A percentile compares a stretch with the other conserved stretches of the same genome.
Conservation (phyloP, 2,797 vertebrate species). For the Fratercula arctica region DNA sequence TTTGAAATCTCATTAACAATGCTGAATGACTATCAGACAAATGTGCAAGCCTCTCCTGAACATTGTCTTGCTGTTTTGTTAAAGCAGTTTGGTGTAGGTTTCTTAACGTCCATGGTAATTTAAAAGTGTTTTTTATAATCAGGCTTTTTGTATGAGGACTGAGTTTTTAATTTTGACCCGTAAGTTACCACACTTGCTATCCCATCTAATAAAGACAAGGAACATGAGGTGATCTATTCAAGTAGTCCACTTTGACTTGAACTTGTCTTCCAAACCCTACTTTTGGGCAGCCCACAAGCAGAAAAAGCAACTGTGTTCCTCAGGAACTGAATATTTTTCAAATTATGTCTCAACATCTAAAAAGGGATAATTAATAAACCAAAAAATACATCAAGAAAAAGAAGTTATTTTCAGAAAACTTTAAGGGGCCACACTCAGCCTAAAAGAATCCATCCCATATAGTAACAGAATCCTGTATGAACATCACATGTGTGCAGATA, state of each 20-base stretch:
- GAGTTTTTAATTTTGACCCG: neutral
- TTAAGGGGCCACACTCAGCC: neutral
- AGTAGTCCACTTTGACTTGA: neutral
- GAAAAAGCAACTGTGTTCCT: neutral
- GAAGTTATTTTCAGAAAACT: neutral
- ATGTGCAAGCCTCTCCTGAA: neutral
- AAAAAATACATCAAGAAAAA: neutral
- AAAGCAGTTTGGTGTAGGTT: neutral
- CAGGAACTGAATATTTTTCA: neutral
- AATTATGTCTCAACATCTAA: neutral
- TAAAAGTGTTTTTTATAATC: neutral
- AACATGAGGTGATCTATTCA: neutral
- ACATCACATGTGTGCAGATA: neutral
- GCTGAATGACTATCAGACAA: neutral
- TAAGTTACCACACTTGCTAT: neutral
- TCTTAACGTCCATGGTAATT: neutral
- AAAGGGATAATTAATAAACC: neutral
- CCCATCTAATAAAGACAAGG: neutral
- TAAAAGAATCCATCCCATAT: neutral
- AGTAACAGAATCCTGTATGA: neutral
- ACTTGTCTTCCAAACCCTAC: neutral
- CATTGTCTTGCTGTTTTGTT: neutral
- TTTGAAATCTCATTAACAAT: neutral
- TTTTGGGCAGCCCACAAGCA: neutral
- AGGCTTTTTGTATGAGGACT: neutral